phyloP scores from a whole-genome alignment of 1,140 invertebrate species.

The Drosophila eugracilis region DNA sequence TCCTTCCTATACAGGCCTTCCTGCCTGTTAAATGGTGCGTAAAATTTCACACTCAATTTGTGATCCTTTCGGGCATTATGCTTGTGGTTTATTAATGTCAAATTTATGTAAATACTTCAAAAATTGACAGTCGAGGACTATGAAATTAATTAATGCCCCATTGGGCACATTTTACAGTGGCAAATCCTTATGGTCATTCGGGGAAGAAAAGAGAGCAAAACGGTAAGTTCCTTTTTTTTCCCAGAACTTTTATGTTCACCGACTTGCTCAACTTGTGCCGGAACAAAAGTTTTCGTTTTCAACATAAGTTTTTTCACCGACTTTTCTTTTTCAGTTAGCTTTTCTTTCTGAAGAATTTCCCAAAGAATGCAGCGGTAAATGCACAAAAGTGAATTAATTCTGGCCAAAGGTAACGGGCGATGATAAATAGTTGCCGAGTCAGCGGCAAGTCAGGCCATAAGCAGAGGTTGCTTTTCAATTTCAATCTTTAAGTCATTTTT shows the following conservation, averaged over 20 bases:
- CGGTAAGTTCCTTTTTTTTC: constrained; percentile 23
- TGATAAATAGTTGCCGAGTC: constrained; percentile 49
- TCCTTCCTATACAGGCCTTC: constrained; percentile 1
- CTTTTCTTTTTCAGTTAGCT: constrained; percentile 1
- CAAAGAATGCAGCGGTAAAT: constrained; percentile 36
- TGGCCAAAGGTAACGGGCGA: constrained; percentile 35
- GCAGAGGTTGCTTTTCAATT: constrained; percentile 10
- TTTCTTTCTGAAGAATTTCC: constrained; percentile 11
- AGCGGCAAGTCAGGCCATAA: constrained; percentile 9
- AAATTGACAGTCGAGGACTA: constrained; percentile 38
- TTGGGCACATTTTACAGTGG: constrained; percentile 33
- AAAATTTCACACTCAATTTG: constrained; percentile 81
- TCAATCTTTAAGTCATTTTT: neutral
- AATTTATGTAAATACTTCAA: constrained; percentile 69
- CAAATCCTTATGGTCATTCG: constrained; percentile 27
- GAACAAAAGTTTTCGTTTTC: constrained; percentile 30
- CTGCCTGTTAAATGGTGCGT: constrained; percentile 73
- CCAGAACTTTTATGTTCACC: constrained; percentile 17
- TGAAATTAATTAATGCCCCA: constrained; percentile 47
- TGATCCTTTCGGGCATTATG: constrained; percentile 24
- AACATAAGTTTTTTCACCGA: constrained; percentile 16
- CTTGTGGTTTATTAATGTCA: constrained; percentile 68
- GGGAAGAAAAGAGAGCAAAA: constrained; percentile 5
- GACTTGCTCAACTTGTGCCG: constrained; percentile 34
- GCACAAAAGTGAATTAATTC: constrained; percentile 50